Evolutionary conservation across 2,797 vertebrate species (phyloP).

Genomic region (Botia almorhae): DNA sequence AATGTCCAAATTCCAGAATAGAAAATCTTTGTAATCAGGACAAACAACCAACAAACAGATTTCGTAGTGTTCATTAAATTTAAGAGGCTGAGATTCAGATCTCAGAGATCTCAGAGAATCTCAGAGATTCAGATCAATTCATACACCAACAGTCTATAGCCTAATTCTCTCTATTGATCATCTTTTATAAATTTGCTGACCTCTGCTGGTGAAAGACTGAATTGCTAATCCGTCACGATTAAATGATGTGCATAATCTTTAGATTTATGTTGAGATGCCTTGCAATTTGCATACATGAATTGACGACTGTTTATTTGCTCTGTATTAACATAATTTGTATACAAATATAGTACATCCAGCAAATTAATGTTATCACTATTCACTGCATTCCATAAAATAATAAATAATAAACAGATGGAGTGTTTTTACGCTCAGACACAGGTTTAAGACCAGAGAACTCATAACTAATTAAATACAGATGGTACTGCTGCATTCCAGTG

Average conservation of each 20-base stretch:
- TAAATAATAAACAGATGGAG: conserved; percentile 63
- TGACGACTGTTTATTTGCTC: not conserved
- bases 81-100: too few relatives aligned
- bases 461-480: conserved; percentile 62
- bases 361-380: conserved; percentile 9
- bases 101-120: too few relatives aligned
- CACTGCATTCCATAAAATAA: conserved; percentile 48
- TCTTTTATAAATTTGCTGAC: conserved; percentile 32
- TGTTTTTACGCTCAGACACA: conserved; percentile 60
- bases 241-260: conserved; percentile 21
- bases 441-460: conserved; percentile 56
- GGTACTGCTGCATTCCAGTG: conserved; percentile 38
- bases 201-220: conserved; percentile 24
- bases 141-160: too few relatives aligned
- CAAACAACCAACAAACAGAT: too few relatives aligned
- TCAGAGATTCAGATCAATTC: too few relatives aligned
- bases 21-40: too few relatives aligned
- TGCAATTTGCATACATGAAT: not conserved
- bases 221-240: conserved; percentile 5
- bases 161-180: not conserved
- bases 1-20: too few relatives aligned
- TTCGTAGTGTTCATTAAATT: too few relatives aligned
- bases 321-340: too few relatives aligned
- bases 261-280: not conserved
- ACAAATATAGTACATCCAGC: not conserved